A percentile compares a stretch with the other conserved stretches of the same genome.
phyloP scores from a whole-genome alignment of 2,797 vertebrate genomes.

The Micropoecilia bifurca region DNA sequence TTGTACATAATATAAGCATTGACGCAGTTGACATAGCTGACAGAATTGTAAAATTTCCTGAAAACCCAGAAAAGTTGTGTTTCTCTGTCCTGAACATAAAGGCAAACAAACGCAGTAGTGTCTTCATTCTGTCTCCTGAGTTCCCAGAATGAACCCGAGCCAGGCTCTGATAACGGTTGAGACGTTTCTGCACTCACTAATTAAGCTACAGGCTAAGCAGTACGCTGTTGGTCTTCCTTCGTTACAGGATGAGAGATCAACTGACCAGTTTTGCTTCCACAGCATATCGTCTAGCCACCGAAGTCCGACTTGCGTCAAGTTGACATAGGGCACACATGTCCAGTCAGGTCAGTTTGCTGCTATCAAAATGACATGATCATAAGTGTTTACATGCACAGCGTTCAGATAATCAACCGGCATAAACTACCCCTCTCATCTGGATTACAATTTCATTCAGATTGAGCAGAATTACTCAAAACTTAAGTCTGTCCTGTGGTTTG shows the following conservation, averaged over 20 bases:
- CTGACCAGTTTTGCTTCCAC: background rate
- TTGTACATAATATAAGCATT: background rate
- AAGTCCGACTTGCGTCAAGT: background rate
- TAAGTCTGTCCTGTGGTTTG: background rate
- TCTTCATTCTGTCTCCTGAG: background rate
- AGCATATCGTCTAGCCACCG: background rate
- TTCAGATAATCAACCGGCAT: background rate
- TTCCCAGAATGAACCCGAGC: background rate
- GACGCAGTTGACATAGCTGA: background rate
- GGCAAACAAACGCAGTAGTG: background rate
- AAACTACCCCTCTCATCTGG: background rate
- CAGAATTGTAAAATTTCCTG: background rate
- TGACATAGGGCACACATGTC: background rate
- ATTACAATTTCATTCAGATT: background rate
- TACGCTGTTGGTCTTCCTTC: background rate
- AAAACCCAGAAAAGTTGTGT: background rate
- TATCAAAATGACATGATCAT: background rate
- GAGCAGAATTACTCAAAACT: background rate
- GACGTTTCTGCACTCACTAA: background rate
- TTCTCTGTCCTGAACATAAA: background rate
- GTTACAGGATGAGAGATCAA: conserved; percentile 1
- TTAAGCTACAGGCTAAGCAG: background rate
- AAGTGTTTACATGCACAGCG: background rate
- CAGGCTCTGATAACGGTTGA: background rate
- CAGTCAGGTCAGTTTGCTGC: background rate